These are phyloP conservation scores for Lota lota DNA, from an alignment of 2,113 vertebrate genomes.

Conservation along the genomic window DNA sequence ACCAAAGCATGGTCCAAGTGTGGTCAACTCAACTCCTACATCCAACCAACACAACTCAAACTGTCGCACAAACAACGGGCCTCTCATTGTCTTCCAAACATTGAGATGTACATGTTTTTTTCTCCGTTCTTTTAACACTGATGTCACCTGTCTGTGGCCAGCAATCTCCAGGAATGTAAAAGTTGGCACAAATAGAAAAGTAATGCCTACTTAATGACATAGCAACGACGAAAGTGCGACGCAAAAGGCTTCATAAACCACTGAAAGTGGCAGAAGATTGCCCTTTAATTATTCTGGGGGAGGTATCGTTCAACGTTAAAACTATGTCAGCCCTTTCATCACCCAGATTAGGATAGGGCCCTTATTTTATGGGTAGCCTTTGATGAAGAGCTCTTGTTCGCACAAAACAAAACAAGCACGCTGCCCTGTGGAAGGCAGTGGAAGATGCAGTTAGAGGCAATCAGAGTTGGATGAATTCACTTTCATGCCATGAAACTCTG, in stretches of 20 bases:
- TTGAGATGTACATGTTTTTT: slow-evolving; percentile 16
- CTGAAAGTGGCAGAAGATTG: slow-evolving; percentile 52
- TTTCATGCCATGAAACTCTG: slow-evolving; percentile 10
- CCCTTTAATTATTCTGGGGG: slow-evolving; percentile 56
- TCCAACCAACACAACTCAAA: background rate
- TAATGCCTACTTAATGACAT: slow-evolving; percentile 54
- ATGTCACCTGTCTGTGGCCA: slow-evolving; percentile 37
- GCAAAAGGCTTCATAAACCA: slow-evolving; percentile 50
- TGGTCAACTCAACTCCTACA: background rate
- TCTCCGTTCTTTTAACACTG: slow-evolving; percentile 20
- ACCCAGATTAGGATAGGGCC: slow-evolving; percentile 28
- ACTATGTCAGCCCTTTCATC: slow-evolving; percentile 38
- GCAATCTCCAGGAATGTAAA: slow-evolving; percentile 33
- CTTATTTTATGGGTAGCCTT: background rate
- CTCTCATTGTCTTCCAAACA: slow-evolving; percentile 20
- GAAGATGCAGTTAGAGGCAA: slow-evolving; percentile 45
- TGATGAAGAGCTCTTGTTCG: slow-evolving; percentile 19
- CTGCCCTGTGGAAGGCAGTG: slow-evolving; percentile 2
- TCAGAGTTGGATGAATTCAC: slow-evolving; percentile 25
- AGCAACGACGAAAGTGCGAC: slow-evolving; percentile 26
- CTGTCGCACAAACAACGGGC: slow-evolving; percentile 41
- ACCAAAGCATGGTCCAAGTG: slow-evolving; percentile 22
- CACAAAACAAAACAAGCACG: slow-evolving; percentile 3
- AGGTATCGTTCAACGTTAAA: slow-evolving; percentile 34
- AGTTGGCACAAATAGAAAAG: slow-evolving; percentile 19